Base-by-base conservation (phyloP, 2,888 invertebrate species). In the Cheilosia soror region DNA sequence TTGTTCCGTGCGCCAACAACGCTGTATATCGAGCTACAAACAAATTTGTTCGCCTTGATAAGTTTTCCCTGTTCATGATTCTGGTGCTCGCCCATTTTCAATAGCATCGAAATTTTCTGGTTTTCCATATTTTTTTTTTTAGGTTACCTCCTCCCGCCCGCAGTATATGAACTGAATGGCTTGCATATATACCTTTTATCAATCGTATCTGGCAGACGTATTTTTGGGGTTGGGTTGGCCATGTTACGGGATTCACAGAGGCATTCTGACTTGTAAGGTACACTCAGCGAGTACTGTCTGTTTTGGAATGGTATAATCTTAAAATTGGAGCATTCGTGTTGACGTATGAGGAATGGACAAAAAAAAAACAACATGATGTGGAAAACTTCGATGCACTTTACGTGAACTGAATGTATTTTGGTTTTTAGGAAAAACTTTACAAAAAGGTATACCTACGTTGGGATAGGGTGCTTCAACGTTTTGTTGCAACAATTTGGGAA, bases 351-450 rank as follows among this genome's bases (percentile, higher is more conserved):
- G 42, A 40, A 29, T 31, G 20, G 5, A 15, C 25, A 31, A 2
- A 9, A 49, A 47, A 25, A 13, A 53, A 15, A 60, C 47, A 51
- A 20, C 40, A 25, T 65, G 47, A 40, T 63, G 62, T 40, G 65
- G 53, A 65, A 69, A 72, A 79, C 57, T 58, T 79, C n/a, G 29
- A 60, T 84, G 80, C 80, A 79, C 69, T 75, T 84, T 69, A 84
- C 79, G 83, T 84, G 84, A 69, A 65, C 63, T 31, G 68, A 75
- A 75, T 71, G 29, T 44, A 27, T 51, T 53, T 55, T 44, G 13
- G 6, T 47, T 75, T 55, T 33, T 11, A 27, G 2, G 27, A 42
- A 66, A 55, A 65, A 65, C 42, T 47, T 44, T 25, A 44, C 58
- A 66, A 40, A 55, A 9, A 37, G 15, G 20, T 20, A 20, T 13